These are phyloP conservation scores for Chlorospingus flavigularis DNA, from an alignment of 2,797 vertebrate species.

Conservation along the genomic window DNA sequence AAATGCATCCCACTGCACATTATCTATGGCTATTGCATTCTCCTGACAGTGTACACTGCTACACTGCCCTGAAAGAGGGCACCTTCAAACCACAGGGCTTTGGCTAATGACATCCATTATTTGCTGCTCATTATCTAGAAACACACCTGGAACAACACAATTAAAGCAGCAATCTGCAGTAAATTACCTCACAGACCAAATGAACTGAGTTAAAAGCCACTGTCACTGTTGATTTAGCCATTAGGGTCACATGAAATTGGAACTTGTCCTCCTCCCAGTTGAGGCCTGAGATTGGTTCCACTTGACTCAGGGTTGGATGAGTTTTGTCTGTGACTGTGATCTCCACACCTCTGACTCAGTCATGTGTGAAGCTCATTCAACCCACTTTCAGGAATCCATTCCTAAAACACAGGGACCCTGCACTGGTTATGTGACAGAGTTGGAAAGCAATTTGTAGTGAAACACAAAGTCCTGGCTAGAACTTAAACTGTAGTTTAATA, in stretches of 20 bases:
- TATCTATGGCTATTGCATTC: not conserved
- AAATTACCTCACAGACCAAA: not conserved
- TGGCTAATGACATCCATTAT: not conserved
- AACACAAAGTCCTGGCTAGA: not conserved
- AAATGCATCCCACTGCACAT: not conserved
- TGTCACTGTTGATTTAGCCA: not conserved
- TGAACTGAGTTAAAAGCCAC: not conserved
- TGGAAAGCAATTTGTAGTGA: not conserved
- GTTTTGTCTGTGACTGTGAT: not conserved
- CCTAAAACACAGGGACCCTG: not conserved
- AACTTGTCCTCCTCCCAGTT: not conserved
- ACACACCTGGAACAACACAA: constrained; percentile 7
- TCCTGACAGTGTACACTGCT: not conserved
- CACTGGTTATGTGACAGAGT: not conserved
- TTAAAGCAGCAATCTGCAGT: not conserved
- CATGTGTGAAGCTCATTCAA: not conserved
- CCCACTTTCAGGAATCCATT: not conserved
- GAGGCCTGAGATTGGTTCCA: fast-evolving
- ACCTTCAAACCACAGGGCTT: not conserved
- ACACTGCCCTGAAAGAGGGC: not conserved
- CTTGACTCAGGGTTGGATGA: not conserved
- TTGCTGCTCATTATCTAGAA: constrained; percentile 9
- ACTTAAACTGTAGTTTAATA: not conserved
- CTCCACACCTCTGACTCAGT: not conserved
- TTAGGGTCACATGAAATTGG: not conserved